phyloP scores from a whole-genome alignment of 2,888 invertebrate genomes.

The Hermaeophaga mercurialis region DNA sequence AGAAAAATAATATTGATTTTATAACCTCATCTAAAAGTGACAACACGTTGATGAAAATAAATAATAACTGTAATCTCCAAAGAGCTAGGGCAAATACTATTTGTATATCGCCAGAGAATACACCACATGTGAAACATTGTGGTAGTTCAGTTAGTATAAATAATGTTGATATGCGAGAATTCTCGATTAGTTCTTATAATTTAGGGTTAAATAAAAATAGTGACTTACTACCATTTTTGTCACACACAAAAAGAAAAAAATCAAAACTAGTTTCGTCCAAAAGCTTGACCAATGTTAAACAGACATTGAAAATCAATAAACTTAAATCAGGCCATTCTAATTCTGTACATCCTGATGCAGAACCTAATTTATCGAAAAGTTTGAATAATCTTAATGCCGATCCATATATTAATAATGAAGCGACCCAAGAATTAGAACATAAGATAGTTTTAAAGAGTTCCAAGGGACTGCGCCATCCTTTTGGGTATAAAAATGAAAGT shows the following conservation, averaged over 20 bases:
- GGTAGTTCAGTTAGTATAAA: slow-evolving; percentile 69
- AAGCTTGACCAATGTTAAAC: slow-evolving; percentile 68
- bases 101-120: slow-evolving; percentile 62
- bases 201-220: slow-evolving; percentile 68
- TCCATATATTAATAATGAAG: slow-evolving; percentile 37
- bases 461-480: slow-evolving; percentile 35
- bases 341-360: slow-evolving; percentile 49
- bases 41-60: slow-evolving; percentile 64
- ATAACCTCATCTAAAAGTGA: slow-evolving; percentile 77
- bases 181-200: slow-evolving; percentile 70
- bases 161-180: slow-evolving; percentile 63
- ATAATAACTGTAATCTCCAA: slow-evolving; percentile 35
- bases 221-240: slow-evolving; percentile 60
- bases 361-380: slow-evolving; percentile 55
- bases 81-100: slow-evolving; percentile 59
- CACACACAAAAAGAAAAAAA: slow-evolving; percentile 59
- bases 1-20: slow-evolving; percentile 51
- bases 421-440: slow-evolving; percentile 29
- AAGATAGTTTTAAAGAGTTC: slow-evolving; percentile 1
- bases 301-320: slow-evolving; percentile 48
- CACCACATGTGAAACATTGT: slow-evolving; percentile 65
- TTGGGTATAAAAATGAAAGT: slow-evolving; percentile 49
- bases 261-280: slow-evolving; percentile 66
- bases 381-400: slow-evolving; percentile 53
- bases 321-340: slow-evolving; percentile 48